A percentile compares a stretch with the other conserved stretches of the same genome.
phyloP scores from a whole-genome alignment of 2,113 vertebrate species.

The Peromyscus leucopus region DNA sequence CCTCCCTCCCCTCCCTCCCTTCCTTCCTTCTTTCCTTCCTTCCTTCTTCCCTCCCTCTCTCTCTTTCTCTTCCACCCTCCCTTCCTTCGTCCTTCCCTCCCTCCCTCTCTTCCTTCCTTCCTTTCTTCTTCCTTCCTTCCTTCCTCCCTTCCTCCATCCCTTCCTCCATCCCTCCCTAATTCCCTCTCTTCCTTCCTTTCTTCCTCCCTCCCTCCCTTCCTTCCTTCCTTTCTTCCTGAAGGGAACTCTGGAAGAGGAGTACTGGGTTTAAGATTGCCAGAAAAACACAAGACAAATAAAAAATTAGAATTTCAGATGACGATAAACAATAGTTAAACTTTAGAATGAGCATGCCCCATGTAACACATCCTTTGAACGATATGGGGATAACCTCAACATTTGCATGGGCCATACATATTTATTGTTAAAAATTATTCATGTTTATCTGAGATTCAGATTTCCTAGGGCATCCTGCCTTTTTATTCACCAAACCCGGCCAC shows the following conservation, averaged over 20 bases:
- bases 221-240: neutral
- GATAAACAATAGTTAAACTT: constrained; percentile 19
- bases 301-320: constrained; percentile 65
- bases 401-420: constrained; percentile 34
- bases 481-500: neutral
- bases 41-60: neutral
- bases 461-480: neutral
- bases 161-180: too few species aligned
- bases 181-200: too few species aligned
- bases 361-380: constrained; percentile 34
- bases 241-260: neutral
- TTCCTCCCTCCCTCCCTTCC: too few species aligned
- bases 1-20: too few species aligned
- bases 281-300: constrained; percentile 20
- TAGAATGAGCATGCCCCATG: neutral
- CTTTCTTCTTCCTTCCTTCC: neutral
- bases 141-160: neutral
- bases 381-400: constrained; percentile 31
- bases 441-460: constrained; percentile 65
- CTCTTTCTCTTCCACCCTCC: accelerated
- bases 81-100: accelerated
- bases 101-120: neutral
- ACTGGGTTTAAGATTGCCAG: neutral
- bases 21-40: too few species aligned
- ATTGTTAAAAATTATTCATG: constrained; percentile 23